Evolutionary conservation across 2,888 invertebrate species (phyloP).

Genomic region (Crepidodera aurea): DNA sequence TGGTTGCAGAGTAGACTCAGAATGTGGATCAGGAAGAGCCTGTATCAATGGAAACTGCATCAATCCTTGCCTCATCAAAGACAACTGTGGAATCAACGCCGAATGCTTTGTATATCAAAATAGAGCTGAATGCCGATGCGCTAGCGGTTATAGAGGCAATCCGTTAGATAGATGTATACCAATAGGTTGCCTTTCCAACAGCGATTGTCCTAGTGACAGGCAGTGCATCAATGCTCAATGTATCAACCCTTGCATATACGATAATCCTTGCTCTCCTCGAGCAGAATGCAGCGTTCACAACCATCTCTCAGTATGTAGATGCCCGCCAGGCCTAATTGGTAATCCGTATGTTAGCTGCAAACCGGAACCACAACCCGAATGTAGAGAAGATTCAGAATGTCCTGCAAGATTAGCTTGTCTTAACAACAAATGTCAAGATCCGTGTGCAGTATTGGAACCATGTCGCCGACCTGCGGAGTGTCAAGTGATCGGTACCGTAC

Average conservation of each 20-base stretch:
- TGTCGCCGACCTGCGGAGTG: slow-evolving; percentile 83
- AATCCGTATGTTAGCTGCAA: slow-evolving; percentile 85
- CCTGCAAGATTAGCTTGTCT: slow-evolving; percentile 82
- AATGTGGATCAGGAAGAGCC: slow-evolving; percentile 83
- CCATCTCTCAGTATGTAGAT: slow-evolving; percentile 86
- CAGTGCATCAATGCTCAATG: slow-evolving; percentile 88
- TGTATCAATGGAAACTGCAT: slow-evolving; percentile 87
- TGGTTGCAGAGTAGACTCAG: slow-evolving; percentile 83
- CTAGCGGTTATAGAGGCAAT: slow-evolving; percentile 82
- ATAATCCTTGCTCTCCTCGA: slow-evolving; percentile 77
- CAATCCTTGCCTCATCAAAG: slow-evolving; percentile 82
- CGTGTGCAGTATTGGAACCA: slow-evolving; percentile 79
- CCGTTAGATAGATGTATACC: slow-evolving; percentile 77
- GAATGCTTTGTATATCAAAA: slow-evolving; percentile 81
- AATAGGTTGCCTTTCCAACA: slow-evolving; percentile 85
- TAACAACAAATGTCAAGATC: slow-evolving; percentile 82
- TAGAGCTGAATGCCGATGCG: slow-evolving; percentile 80
- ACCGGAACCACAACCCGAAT: slow-evolving; percentile 77
- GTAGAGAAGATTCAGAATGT: slow-evolving; percentile 84
- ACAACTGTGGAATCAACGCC: slow-evolving; percentile 82
- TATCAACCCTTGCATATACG: slow-evolving; percentile 81
- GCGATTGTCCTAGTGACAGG: slow-evolving; percentile 86
- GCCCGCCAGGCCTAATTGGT: slow-evolving; percentile 77
- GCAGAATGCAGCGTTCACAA: slow-evolving; percentile 84
- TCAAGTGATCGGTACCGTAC: slow-evolving; percentile 80